Evolutionary conservation across 2,888 invertebrate genomes (phyloP).

Genomic region (Conus canariensis): DNA sequence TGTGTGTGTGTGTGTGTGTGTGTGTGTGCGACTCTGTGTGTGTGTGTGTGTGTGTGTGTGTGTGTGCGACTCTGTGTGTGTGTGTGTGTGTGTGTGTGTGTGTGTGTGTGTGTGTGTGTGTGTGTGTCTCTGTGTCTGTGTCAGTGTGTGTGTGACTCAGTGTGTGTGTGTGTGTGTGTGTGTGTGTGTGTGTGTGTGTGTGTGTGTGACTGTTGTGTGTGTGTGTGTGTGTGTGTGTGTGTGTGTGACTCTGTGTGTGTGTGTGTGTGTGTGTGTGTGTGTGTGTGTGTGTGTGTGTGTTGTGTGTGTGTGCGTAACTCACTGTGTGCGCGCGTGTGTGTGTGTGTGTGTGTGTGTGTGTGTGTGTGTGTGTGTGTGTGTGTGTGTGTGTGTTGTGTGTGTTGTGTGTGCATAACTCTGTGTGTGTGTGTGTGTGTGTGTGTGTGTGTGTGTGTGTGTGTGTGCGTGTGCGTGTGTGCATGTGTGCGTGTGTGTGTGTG

Average conservation of each 20-base stretch:
- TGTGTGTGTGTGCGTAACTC: background rate
- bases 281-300: background rate
- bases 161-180: background rate
- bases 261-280: background rate
- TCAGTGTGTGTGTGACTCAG: too few relatives aligned
- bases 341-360: background rate
- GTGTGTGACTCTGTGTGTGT: too few relatives aligned
- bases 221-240: background rate
- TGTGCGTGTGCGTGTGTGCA: conserved; percentile 4
- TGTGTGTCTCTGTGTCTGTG: too few relatives aligned
- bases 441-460: conserved; percentile 13
- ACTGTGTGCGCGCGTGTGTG: background rate
- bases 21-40: background rate
- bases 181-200: background rate
- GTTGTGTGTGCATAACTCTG: too few relatives aligned
- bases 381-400: too few relatives aligned
- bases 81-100: background rate
- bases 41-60: background rate
- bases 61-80: background rate
- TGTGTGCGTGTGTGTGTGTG: conserved; percentile 6
- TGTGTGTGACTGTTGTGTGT: background rate
- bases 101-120: too few relatives aligned
- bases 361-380: conserved; percentile 1
- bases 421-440: background rate
- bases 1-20: background rate